Base-by-base conservation (phyloP, 2,888 invertebrate species). In the Melinaea marsaeus region DNA sequence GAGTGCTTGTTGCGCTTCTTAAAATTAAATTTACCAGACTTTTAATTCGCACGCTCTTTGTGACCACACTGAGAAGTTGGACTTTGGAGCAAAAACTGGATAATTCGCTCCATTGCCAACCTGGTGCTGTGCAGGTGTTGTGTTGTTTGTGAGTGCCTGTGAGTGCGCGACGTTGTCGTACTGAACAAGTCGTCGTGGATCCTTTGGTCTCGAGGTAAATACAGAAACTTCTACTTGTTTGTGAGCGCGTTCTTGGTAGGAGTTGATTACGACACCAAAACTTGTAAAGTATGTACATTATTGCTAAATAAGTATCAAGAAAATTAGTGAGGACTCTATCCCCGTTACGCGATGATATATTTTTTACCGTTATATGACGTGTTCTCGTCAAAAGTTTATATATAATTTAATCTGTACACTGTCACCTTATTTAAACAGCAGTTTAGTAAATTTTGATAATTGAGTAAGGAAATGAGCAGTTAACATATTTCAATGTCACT, bases 181-280 rank as follows among this genome's bases (percentile, higher is more conserved):
- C 81, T 83, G 83, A 83, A 83, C 80, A 83, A 84, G 72, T 69
- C 71, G 66, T 66, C 60, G 85, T 85, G 83, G 83, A 83, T 85
- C 84, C 84, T 84, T 83, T 79, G 81, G 79, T 84, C 85, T 85
- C 82, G 81, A 89, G 87, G 87, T 88, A 88, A 86, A 84, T 84
- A 80, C 79, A 79, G 81, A 81, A 79, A 81, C 84, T 85, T 51
- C 51, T 51, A 79, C 83, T 79, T 71, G 74, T 74, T 75, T 79
- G 79, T 81, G 75, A 79, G 77, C 80, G 83, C 81, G 81, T 85
- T 87, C 85, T 86, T 87, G 84, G 84, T 81, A 80, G 78, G 72
- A 83, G 42, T 42, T 42, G 42, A 84, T 51, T 51, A 51, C 51
- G 51, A 51, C 5, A 51, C 51, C 11, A 32, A 32, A 11, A 51